Evolutionary conservation across 1,140 invertebrate genomes (phyloP), one percentile per base, ranked within the genome.

Genomic region (Drosophila pseudoobscura): DNA sequence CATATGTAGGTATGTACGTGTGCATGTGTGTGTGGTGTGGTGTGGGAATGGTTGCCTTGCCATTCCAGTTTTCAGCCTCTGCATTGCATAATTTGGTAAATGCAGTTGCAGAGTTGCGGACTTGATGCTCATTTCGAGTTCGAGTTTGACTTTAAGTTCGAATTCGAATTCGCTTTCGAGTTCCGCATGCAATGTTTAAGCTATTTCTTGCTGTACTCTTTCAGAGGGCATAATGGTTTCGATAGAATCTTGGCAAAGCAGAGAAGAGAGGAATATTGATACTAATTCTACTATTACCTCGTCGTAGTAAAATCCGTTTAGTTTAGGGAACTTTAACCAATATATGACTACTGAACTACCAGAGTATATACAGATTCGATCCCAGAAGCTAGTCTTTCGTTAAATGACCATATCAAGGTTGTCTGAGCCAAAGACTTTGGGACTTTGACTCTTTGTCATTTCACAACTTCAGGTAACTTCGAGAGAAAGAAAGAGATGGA

Each of bases 111-210:
- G 51, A 70, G 47, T 60, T 20, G 20, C 20, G 24, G 24, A 24
- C 4, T 24, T 45, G 22, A 35, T 13, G 35, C 11, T 39, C 31
- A 35, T 35, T 35, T 35, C 35, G 11, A 13, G 11, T 31, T 29
- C 29, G 29, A 5, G 3, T 6, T 20, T 20, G 20, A 20, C 0
- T 35, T 35, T 9, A 8, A 35, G 31, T 35, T 35, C 31, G 31
- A 35, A 35, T 35, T 35, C 31, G 31, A 35, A 35, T 35, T 11
- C 9, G 31, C 31, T 11, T 11, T 58, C 26, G 47, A 74, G 80
- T 85, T 85, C 80, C 80, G 80, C 77, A 77, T 85, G 80, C 77
- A 85, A 51, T 44, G 17, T 29, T 49, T 31, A 41, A 41, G 31
- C 29, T 62, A 56, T 44, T 44, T 4, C 7, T 17, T 17, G 11